Evolutionary conservation across 2,888 invertebrate genomes (phyloP).

Genomic region (Drosophila macrospina): DNA sequence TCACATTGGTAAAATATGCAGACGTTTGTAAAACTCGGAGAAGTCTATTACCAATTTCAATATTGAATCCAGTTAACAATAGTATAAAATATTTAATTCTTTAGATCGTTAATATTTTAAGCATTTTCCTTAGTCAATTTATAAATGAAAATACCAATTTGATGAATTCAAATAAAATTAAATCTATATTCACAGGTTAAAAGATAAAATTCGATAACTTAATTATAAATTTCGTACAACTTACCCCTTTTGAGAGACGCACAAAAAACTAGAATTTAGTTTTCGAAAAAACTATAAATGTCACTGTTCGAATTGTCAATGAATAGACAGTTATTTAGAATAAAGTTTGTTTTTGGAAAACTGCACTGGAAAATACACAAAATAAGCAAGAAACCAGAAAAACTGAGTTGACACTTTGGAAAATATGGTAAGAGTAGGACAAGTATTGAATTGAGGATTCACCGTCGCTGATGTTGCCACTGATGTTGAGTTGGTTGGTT

Average conservation of each 20-base stretch:
- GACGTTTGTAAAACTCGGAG: too few species aligned
- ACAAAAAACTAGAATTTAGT: slow-evolving; percentile 1
- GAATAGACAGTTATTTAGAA: slow-evolving; percentile 6
- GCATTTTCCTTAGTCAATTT: too few species aligned
- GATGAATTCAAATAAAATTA: background rate
- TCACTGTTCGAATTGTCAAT: slow-evolving; percentile 13
- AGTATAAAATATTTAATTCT: too few species aligned
- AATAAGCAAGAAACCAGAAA: slow-evolving; percentile 3
- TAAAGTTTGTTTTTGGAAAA: slow-evolving; percentile 16
- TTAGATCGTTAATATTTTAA: too few species aligned
- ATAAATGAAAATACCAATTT: background rate
- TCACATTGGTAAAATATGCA: too few species aligned
- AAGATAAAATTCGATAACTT: too few species aligned
- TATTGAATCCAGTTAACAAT: too few species aligned
- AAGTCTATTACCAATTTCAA: too few species aligned
- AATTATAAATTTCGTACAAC: slow-evolving; percentile 3
- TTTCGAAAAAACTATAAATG: background rate
- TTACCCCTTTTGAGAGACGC: slow-evolving; percentile 29
- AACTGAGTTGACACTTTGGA: slow-evolving; percentile 27
- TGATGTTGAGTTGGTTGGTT: background rate
- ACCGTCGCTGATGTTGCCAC: slow-evolving; percentile 54
- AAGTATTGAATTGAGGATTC: slow-evolving; percentile 36
- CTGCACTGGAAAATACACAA: slow-evolving; percentile 51
- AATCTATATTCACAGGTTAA: background rate
- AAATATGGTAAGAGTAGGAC: slow-evolving; percentile 22